These are phyloP conservation scores for Acrobeloides nanus DNA, from an alignment of 2,888 invertebrate genomes.

Conservation along the genomic window DNA sequence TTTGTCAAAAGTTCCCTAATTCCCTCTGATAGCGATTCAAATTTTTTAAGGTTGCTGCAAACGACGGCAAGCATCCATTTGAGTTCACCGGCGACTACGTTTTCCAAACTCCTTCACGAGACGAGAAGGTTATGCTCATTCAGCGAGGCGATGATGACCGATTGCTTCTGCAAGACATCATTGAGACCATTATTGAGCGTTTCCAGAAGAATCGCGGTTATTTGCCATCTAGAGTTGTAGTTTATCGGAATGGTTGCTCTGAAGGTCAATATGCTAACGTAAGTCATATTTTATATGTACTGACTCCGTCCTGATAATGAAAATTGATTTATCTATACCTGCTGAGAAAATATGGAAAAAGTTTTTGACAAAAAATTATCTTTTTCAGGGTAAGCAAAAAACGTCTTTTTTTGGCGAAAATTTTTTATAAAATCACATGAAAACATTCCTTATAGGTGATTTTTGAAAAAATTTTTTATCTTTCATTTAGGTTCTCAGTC, in stretches of 20 bases:
- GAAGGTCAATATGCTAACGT: constrained; percentile 29
- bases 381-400: too few relatives aligned
- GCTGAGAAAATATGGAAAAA: too few relatives aligned
- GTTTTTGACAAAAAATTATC: too few relatives aligned
- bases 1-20: too few relatives aligned
- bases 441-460: neutral
- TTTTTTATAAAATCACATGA: neutral
- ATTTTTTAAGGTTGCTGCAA: constrained; percentile 19
- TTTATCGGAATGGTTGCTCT: constrained; percentile 33
- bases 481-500: constrained; percentile 19
- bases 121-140: constrained; percentile 17
- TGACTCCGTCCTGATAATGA: too few relatives aligned
- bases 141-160: too few relatives aligned
- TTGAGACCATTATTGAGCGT: constrained; percentile 11
- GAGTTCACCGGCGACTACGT: constrained; percentile 32
- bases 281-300: neutral
- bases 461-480: neutral
- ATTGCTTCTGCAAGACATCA: too few relatives aligned
- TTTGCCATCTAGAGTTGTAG: constrained; percentile 25
- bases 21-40: too few relatives aligned
- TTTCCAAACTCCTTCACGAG: constrained; percentile 16
- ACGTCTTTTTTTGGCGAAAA: too few relatives aligned
- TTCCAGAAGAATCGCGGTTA: constrained; percentile 6
- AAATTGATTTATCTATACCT: too few relatives aligned
- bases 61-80: constrained; percentile 14